These are phyloP conservation scores for Cristatella mucedo DNA, from an alignment of 2,888 invertebrate species.

Conservation along the genomic window DNA sequence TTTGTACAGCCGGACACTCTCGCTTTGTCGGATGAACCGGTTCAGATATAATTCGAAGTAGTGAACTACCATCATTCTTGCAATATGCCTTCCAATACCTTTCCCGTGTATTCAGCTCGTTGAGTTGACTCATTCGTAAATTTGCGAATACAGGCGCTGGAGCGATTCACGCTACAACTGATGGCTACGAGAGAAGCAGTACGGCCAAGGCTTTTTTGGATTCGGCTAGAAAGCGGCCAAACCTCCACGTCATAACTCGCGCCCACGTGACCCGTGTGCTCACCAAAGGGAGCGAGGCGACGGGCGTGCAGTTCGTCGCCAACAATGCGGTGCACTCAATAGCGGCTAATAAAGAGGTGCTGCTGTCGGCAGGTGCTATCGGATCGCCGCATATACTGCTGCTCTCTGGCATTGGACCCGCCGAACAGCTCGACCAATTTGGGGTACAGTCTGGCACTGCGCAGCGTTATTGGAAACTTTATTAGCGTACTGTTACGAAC, in stretches of 20 bases:
- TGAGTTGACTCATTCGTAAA: not conserved
- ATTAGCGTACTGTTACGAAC: too few species aligned
- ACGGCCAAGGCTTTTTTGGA: constrained; percentile 27
- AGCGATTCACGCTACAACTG: constrained; percentile 19
- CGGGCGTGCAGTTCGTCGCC: too few species aligned
- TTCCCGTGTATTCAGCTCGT: not conserved
- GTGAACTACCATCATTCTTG: too few species aligned
- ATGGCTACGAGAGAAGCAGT: constrained; percentile 26
- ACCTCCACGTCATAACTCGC: constrained; percentile 22
- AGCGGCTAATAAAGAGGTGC: constrained; percentile 23
- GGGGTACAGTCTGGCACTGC: too few species aligned
- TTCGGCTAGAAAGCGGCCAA: constrained; percentile 20
- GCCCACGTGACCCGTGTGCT: constrained; percentile 19
- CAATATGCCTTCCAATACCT: too few species aligned
- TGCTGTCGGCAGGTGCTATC: constrained; percentile 34
- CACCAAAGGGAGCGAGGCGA: too few species aligned
- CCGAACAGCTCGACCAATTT: constrained; percentile 24
- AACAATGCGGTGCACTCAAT: too few species aligned
- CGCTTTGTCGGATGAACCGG: too few species aligned
- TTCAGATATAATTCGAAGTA: too few species aligned
- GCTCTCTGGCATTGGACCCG: constrained; percentile 36
- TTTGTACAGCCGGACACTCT: too few species aligned
- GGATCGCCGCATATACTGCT: constrained; percentile 34
- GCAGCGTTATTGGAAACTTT: too few species aligned
- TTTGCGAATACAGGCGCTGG: constrained; percentile 18